Evolutionary conservation across 1,140 invertebrate species (phyloP).

Genomic region (Archivesica marissinica): DNA sequence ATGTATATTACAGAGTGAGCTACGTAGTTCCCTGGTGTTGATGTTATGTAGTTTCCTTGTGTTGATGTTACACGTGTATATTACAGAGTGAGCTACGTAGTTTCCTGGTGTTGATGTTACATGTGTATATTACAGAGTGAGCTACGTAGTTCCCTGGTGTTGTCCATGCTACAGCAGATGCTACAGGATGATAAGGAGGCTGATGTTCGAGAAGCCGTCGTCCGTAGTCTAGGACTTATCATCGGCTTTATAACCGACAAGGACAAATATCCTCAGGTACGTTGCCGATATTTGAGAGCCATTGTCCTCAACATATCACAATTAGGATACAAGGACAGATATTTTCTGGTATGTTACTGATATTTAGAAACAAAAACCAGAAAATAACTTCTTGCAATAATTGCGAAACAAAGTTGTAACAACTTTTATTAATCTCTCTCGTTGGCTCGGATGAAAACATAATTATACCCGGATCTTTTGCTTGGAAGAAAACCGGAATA

Average conservation of each 20-base stretch:
- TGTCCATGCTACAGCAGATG: conserved; percentile 92
- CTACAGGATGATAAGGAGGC: conserved; percentile 89
- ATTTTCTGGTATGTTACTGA: too few relatives aligned
- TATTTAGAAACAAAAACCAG: too few relatives aligned
- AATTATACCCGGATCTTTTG: too few relatives aligned
- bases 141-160: conserved; percentile 89
- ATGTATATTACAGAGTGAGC: conserved; percentile 85
- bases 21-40: conserved; percentile 88
- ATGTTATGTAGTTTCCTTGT: background rate
- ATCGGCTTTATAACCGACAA: conserved; percentile 88
- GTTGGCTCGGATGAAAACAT: too few relatives aligned
- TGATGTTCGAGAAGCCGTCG: conserved; percentile 87
- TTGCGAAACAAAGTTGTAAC: too few relatives aligned
- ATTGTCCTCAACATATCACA: background rate
- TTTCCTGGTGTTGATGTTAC: background rate
- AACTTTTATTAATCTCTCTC: too few relatives aligned
- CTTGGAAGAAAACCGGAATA: too few relatives aligned
- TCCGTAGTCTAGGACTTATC: conserved; percentile 88
- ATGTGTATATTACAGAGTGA: conserved; percentile 85
- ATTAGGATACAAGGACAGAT: too few relatives aligned
- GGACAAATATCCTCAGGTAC: conserved; percentile 89
- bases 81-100: too few relatives aligned
- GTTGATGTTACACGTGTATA: background rate
- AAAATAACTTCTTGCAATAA: too few relatives aligned
- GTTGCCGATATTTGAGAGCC: background rate